Conservation (phyloP, 2,888 invertebrate genomes). For the Eutolmus rufibarbis region DNA sequence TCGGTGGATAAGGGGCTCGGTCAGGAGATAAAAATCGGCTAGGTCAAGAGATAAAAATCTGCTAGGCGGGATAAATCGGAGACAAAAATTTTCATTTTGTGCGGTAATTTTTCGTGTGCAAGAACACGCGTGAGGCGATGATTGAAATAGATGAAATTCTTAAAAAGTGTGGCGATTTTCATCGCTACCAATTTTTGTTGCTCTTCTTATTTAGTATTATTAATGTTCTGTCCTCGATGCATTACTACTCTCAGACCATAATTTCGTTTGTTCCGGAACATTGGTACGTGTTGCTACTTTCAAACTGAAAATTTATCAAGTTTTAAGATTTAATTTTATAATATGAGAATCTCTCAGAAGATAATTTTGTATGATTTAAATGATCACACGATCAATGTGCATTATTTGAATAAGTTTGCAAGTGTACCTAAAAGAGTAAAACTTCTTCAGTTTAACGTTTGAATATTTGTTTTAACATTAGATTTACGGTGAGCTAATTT, state of each 20-base stretch:
- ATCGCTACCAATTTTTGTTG: constrained; percentile 64
- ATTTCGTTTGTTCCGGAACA: constrained; percentile 66
- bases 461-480: no score
- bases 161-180: constrained; percentile 65
- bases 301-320: background rate
- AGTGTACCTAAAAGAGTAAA: no score
- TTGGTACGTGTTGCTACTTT: constrained; percentile 54
- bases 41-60: background rate
- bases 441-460: no score
- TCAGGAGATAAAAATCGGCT: background rate
- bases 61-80: background rate
- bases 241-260: constrained; percentile 70
- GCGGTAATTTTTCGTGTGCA: background rate
- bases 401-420: no score
- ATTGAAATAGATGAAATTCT: constrained; percentile 64
- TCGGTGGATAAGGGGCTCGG: background rate
- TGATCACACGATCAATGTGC: no score
- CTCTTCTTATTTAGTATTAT: constrained; percentile 66
- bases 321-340: background rate
- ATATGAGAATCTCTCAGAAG: no score
- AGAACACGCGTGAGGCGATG: constrained; percentile 50
- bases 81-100: background rate
- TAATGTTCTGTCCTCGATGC: constrained; percentile 66
- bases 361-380: no score
- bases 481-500: no score